Base-by-base conservation (phyloP, 2,797 vertebrate species). In the Phataginus tricuspis region DNA sequence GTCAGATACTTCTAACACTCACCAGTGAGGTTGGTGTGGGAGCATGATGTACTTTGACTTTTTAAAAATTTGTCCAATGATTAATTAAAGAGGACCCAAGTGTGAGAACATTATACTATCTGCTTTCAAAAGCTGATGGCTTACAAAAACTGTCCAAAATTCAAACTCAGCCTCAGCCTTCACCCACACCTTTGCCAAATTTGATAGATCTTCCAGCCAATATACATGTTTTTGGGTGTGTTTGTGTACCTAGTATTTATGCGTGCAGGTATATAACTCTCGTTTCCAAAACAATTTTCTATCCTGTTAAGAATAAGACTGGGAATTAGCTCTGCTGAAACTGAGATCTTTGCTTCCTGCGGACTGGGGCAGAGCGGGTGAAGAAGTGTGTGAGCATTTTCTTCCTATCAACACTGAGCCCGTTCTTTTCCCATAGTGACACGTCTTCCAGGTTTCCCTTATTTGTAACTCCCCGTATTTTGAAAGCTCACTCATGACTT, bases 401-500 rank as follows among this genome's bases (percentile, higher is more conserved):
- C 2, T 34, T 88, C 86, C n/a, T 59, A 66, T 88, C 4, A 95
- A 68, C 15, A 55, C 18, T 2, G 37, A 59, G 31, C 16, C 49
- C 34, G 14, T n/a, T 18, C 53, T 74, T 59, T 77, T 18, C 64
- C 23, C 18, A 16, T 7, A 9, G 13, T 7, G 64, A 74, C 34
- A 14, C 87, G 7, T 31, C 42, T 37, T 19, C 5, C 21, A 82
- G 55, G 25, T 55, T 83, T 63, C 42, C 7, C 34, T 91, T 72
- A 63, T 31, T 55, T 66, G n/a, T 74, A 4, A 27, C 34, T 74
- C 37, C 29, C 14, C 14, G 3, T 78, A 49, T 79, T 95, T 84
- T 77, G 79, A 55, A 96, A 95, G 55, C 39, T 90, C 72, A 68
- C 31, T 21, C 14, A 39, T 42, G 45, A 85, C 25, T 91, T 89